Conservation (phyloP, 2,113 vertebrate genomes). For the Pagrus major region DNA sequence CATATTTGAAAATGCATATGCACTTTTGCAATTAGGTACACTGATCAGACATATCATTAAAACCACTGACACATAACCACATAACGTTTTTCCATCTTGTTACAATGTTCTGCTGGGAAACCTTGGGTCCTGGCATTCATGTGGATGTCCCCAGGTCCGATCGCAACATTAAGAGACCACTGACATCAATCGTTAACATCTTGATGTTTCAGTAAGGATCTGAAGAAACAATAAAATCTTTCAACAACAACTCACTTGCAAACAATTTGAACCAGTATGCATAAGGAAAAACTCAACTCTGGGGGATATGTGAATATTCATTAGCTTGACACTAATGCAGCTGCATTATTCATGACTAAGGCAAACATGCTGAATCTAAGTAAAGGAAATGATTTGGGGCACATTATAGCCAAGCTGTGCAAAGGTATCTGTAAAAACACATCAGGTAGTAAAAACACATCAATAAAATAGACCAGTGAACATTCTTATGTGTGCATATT, state of each 20-base stretch:
- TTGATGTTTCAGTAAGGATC: too few relatives aligned
- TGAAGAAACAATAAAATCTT: too few relatives aligned
- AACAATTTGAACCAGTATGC: not conserved
- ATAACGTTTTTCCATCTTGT: too few relatives aligned
- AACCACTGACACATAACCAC: too few relatives aligned
- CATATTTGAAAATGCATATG: not conserved
- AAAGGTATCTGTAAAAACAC: conserved; percentile 18
- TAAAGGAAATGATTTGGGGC: conserved; percentile 11
- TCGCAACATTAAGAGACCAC: too few relatives aligned
- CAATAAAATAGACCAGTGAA: conserved; percentile 32
- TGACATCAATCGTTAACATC: too few relatives aligned
- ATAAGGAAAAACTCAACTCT: not conserved
- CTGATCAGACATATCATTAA: too few relatives aligned
- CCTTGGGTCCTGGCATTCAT: too few relatives aligned
- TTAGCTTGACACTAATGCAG: conserved; percentile 36
- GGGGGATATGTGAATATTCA: not conserved
- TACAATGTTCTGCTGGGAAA: too few relatives aligned
- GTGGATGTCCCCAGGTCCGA: too few relatives aligned
- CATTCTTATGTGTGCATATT: conserved; percentile 12
- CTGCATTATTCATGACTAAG: conserved; percentile 36
- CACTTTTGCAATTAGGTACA: not conserved
- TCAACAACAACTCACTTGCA: too few relatives aligned
- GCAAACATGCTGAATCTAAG: conserved; percentile 18
- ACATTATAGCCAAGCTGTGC: not conserved
- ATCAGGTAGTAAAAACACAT: conserved; percentile 44